These are phyloP conservation scores for Vespertilio murinus DNA, from an alignment of 2,797 vertebrate species.

Conservation along the genomic window DNA sequence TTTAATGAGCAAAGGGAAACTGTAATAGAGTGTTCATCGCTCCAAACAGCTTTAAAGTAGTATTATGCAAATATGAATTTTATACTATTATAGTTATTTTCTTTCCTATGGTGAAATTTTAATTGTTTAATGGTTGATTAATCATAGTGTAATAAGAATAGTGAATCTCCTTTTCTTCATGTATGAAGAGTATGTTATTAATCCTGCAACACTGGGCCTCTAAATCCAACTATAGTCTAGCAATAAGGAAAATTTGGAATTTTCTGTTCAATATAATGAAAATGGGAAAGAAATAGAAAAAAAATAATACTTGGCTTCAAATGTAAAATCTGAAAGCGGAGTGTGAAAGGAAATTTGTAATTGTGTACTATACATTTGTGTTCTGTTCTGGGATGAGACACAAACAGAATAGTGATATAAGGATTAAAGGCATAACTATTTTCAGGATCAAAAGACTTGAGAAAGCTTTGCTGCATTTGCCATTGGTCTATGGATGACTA, in stretches of 20 bases:
- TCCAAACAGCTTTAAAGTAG: not conserved
- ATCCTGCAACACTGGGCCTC: not conserved
- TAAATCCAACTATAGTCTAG: not conserved
- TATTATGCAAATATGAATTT: not conserved
- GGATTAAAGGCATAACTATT: not conserved
- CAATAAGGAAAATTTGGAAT: not conserved
- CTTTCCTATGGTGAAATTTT: not conserved
- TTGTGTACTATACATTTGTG: not conserved
- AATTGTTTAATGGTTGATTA: not conserved
- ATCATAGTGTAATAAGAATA: not conserved
- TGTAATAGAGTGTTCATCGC: not conserved
- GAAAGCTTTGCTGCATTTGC: not conserved
- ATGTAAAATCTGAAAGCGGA: not conserved
- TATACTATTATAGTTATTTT: not conserved
- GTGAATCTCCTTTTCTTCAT: not conserved
- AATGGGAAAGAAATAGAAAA: conserved; percentile 19
- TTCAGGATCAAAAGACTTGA: not conserved
- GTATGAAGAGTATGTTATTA: not conserved
- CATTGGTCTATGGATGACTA: not conserved
- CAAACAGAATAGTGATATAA: not conserved
- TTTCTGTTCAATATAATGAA: not conserved
- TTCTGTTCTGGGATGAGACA: not conserved
- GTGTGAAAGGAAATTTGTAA: not conserved
- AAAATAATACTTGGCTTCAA: not conserved
- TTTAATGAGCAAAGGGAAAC: conserved; percentile 41